Evolutionary conservation across 1,140 invertebrate genomes (phyloP), one percentile per base, ranked within the genome.

Genomic region (Ridgeia piscesae): DNA sequence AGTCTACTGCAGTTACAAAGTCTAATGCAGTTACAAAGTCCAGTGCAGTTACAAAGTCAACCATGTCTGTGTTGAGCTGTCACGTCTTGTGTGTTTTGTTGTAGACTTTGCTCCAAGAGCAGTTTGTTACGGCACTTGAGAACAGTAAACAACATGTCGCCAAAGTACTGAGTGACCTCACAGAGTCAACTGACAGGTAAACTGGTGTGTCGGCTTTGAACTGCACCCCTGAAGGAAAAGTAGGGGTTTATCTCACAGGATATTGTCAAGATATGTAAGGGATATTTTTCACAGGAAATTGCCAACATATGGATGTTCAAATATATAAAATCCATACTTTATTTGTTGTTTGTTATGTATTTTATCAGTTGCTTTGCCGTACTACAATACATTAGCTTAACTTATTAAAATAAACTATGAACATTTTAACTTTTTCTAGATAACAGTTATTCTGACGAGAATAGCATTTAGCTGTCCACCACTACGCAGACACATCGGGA

Each of bases 131-230:
- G 89, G 93, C 94, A 35, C 92, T 94, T 89, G 94, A 95, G 91
- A 31, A 94, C 89, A 94, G 94, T 27, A 95, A 94, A 89, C 92
- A 94, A 14, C 94, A 77, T 21, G 58, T 77, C 58, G 58, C 58
- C 6, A 95, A 94, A 90, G 94, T 94, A 92, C 93, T 95, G 92
- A 94, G 94, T 93, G 94, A 95, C 48, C 92, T 95, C 33, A 93
- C 94, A 2, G 94, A 93, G 34, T 90, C 93, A 58, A 93, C 94
- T 58, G 94, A 95, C 77, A 94, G 94, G 94, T 95, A 93, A 91
- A 92, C n/a, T 21, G 31, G 33, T n/a, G 42, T n/a, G 31, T 33
- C 77, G 11, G 34, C 77, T 33, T 92, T 21, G 11, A 58, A 31
- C 35, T 42, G 17, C n/a, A 48, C 4, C 58, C 27, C 11, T 4